These are phyloP conservation scores for Carcharodon carcharias DNA, from an alignment of 2,797 vertebrate species.

Conservation along the genomic window DNA sequence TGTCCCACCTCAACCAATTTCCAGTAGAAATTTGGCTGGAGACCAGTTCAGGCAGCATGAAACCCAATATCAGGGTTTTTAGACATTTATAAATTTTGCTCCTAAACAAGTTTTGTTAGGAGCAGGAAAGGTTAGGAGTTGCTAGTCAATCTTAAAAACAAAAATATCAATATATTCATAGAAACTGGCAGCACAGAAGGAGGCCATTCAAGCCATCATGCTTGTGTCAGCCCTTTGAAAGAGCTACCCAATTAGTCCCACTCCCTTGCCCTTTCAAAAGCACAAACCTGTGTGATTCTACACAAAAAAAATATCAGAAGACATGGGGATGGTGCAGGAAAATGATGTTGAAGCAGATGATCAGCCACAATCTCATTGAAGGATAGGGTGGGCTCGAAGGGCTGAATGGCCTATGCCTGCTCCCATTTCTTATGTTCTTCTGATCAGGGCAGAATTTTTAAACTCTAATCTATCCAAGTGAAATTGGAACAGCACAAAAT, in stretches of 20 bases:
- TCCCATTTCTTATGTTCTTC: background rate
- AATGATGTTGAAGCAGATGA: too few relatives aligned
- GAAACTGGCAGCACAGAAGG: background rate
- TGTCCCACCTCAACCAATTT: background rate
- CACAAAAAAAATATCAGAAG: too few relatives aligned
- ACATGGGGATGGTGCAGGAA: too few relatives aligned
- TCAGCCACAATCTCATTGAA: background rate
- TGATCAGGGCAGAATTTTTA: background rate
- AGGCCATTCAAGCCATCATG: background rate
- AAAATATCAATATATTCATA: background rate
- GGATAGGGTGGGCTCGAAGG: background rate
- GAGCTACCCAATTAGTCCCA: background rate
- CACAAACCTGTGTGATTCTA: too few relatives aligned
- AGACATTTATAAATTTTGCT: background rate
- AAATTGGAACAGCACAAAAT: background rate
- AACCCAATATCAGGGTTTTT: background rate
- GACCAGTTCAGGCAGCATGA: background rate
- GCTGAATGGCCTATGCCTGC: background rate
- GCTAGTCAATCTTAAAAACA: background rate
- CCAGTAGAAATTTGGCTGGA: background rate
- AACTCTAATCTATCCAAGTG: background rate
- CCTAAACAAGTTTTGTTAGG: background rate
- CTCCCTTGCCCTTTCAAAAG: background rate
- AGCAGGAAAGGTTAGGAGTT: background rate
- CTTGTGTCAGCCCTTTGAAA: background rate